phyloP scores from a whole-genome alignment of 2,797 vertebrate genomes.

The Clarias pachynema region DNA sequence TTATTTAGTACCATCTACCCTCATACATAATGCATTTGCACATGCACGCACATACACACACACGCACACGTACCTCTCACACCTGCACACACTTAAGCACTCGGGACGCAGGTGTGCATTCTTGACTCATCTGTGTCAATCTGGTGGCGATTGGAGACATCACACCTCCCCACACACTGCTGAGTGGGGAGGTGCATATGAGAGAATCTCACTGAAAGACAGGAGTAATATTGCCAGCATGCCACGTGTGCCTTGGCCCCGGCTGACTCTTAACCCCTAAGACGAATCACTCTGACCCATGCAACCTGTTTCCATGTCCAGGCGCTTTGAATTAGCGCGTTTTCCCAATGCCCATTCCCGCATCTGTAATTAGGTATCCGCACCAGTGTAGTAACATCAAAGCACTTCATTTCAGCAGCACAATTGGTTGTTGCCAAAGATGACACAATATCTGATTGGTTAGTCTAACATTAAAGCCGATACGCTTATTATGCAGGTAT shows the following conservation, averaged over 20 bases:
- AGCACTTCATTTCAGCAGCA: neutral
- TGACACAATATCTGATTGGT: constrained; percentile 13
- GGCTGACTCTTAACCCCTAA: constrained; percentile 60
- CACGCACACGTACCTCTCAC: constrained; percentile 49
- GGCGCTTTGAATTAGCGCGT: constrained; percentile 56
- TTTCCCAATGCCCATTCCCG: constrained; percentile 56
- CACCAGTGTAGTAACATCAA: constrained; percentile 38
- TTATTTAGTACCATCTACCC: constrained; percentile 42
- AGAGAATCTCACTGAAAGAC: constrained; percentile 33
- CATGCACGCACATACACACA: constrained; percentile 24
- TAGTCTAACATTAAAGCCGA: neutral
- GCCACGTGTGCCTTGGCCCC: constrained; percentile 54
- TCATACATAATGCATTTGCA: constrained; percentile 57
- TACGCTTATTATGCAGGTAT: neutral
- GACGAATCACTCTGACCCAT: constrained; percentile 31
- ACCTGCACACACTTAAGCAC: constrained; percentile 73
- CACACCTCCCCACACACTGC: constrained; percentile 44
- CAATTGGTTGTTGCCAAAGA: constrained; percentile 11
- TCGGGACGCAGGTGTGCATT: constrained; percentile 72
- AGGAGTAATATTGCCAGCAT: constrained; percentile 43
- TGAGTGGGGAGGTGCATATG: constrained; percentile 36
- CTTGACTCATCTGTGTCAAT: constrained; percentile 59
- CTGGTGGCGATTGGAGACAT: constrained; percentile 55
- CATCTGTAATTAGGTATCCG: constrained; percentile 53
- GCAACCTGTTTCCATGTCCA: constrained; percentile 42